Evolutionary conservation across 2,113 vertebrate species (phyloP), one percentile per base, ranked within the genome.

Genomic region (Takifugu bimaculatus): DNA sequence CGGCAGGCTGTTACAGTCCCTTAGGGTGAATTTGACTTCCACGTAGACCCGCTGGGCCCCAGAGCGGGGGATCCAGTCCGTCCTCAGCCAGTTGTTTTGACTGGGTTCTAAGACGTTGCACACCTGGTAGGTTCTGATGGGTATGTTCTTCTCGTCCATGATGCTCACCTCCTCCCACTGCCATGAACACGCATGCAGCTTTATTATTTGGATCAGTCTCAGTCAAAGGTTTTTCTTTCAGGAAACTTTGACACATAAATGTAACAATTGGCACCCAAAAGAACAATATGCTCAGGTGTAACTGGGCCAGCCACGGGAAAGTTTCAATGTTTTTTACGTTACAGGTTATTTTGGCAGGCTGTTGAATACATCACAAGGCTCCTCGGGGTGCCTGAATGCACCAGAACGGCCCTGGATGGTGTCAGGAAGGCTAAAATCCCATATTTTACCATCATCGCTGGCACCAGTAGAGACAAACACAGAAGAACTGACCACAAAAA

Each of bases 11-110:
- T 98, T 99, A 74, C 97, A 99, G 92, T 99, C 97, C 60, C 97
- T 93, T 55, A 99, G 80, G 0, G 97, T 99, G 88, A 99, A 99
- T 86, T 98, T 99, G 85, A 99, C 97, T 81, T 99, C 97, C 1
- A 99, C 93, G 50, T 98, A 98, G 60, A 98, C 94, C 64, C 96
- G 92, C 63, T 98, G 96, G 58, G 97, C 97, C 29, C 94, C 97
- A 20, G 94, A 95, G 0, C 95, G 91, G 32, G 94, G 94, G 87
- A 98, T 96, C 95, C 95, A 98, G 78, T 97, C 96, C 72, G 97
- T 99, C 89, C 96, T 93, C 70, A 99, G 85, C 97, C 97, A 99
- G 56, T 99, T 99, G 81, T 97, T 98, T 80, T 99, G 97, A 72
- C 89, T 98, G 71, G 96, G 90, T 58, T 97, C 96, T 86, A 99